Evolutionary conservation across 2,888 invertebrate genomes (phyloP).

Genomic region (Zygothrica quintamaculata): DNA sequence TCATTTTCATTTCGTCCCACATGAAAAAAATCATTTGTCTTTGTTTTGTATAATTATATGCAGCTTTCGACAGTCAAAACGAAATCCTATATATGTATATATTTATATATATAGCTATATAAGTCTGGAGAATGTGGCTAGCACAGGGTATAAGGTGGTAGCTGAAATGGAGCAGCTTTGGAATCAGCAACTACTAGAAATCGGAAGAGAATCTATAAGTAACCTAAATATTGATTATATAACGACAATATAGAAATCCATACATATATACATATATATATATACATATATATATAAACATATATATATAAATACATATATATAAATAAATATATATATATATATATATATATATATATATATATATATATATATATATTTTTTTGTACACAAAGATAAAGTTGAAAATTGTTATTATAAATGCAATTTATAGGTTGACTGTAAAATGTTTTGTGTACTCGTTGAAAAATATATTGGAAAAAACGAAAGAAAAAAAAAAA

Average conservation of each 20-base stretch:
- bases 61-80: constrained; percentile 3
- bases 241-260: neutral
- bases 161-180: too few species aligned
- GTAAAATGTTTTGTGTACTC: constrained; percentile 32
- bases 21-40: constrained; percentile 62
- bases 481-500: too few species aligned
- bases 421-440: constrained; percentile 39
- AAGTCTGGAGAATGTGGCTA: too few species aligned
- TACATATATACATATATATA: too few species aligned
- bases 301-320: constrained; percentile 6
- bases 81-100: constrained; percentile 3
- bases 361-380: constrained; percentile 5
- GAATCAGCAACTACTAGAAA: neutral
- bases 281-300: constrained; percentile 7
- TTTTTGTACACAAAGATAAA: constrained; percentile 17
- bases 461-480: too few species aligned
- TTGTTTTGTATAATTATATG: constrained; percentile 26
- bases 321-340: constrained; percentile 26
- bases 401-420: constrained; percentile 34
- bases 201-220: neutral
- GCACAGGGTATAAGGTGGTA: too few species aligned
- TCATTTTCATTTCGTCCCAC: constrained; percentile 36
- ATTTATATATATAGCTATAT: too few species aligned
- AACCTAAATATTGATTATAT: constrained; percentile 14
- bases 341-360: constrained; percentile 1